Conservation (phyloP, 2,797 vertebrate genomes). For the Sitta carolinensis region DNA sequence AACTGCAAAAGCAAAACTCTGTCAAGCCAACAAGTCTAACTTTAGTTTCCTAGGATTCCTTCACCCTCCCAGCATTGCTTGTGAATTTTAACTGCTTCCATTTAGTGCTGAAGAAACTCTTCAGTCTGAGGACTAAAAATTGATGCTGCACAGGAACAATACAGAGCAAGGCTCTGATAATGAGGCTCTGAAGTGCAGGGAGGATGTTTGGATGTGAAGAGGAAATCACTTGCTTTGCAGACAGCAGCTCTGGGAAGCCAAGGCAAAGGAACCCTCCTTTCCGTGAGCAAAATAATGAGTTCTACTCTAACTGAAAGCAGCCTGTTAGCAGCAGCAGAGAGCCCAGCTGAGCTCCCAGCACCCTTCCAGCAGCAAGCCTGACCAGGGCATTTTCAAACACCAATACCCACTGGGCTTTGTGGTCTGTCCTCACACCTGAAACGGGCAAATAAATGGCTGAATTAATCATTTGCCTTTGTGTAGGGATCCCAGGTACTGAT, state of each 20-base stretch:
- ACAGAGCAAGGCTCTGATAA: not conserved
- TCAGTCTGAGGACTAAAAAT: not conserved
- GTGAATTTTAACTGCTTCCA: not conserved
- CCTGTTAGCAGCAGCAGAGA: not conserved
- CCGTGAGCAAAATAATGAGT: not conserved
- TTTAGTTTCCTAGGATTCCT: not conserved
- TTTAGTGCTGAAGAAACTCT: not conserved
- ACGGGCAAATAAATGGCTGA: not conserved
- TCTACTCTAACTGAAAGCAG: not conserved
- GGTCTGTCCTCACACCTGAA: not conserved
- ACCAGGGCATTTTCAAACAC: not conserved
- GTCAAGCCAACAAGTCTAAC: not conserved
- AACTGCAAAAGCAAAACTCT: not conserved
- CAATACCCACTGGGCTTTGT: not conserved
- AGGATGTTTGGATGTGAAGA: slow-evolving; percentile 29
- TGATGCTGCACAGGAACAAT: not conserved
- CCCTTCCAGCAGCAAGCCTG: not conserved
- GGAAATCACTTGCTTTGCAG: slow-evolving; percentile 2
- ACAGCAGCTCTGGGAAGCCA: not conserved
- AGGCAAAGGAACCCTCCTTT: slow-evolving; percentile 4
- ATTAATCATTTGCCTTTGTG: not conserved
- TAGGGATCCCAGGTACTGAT: not conserved
- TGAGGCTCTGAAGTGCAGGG: not conserved
- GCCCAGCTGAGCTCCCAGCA: not conserved
- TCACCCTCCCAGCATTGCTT: not conserved